Evolutionary conservation across 2,888 invertebrate species (phyloP), one percentile per base, ranked within the genome.

Genomic region (Suillia variegata): DNA sequence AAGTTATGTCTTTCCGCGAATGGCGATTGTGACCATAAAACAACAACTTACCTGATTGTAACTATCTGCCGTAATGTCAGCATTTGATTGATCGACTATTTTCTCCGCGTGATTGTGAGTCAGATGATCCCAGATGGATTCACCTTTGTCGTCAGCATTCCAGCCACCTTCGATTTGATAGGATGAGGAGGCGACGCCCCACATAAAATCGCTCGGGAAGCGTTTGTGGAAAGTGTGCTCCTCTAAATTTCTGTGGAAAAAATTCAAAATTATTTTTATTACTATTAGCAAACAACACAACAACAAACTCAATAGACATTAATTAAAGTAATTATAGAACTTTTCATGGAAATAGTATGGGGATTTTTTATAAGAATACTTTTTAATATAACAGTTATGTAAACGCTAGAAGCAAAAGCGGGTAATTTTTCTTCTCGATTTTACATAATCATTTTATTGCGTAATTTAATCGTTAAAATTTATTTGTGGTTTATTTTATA

Each of bases 101-200:
- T 86, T 84, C 59, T 88, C 87, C 0, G 87, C 85, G 21, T 81
- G 80, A 1, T 83, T 83, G 77, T 87, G 87, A 1, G 85, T 84
- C 67, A 86, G 75, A 56, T 76, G 81, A 75, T 89, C 89, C 89
- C 88, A 89, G 62, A 88, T 87, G 58, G 83, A 86, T 78, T 84
- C 83, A 1, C 84, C 78, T 75, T 86, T 87, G 18, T 85, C 86
- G 54, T 80, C 80, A 13, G 69, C 77, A 68, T 82, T 73, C 81
- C 80, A 82, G 13, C 76, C 81, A 13, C 82, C 81, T 62, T 81
- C 81, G 24, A 81, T 80, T 67, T 81, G 81, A 65, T 81, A 81
- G 1, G 81, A 75, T 2, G 81, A 81, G 1, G 81, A 79, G 1
- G 79, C 81, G 26, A 81, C 78, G 54, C 82, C 82, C 80, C 81